A percentile compares a stretch with the other conserved stretches of the same genome.
phyloP scores from a whole-genome alignment of 2,797 vertebrate species.

The Malurus splendens region DNA sequence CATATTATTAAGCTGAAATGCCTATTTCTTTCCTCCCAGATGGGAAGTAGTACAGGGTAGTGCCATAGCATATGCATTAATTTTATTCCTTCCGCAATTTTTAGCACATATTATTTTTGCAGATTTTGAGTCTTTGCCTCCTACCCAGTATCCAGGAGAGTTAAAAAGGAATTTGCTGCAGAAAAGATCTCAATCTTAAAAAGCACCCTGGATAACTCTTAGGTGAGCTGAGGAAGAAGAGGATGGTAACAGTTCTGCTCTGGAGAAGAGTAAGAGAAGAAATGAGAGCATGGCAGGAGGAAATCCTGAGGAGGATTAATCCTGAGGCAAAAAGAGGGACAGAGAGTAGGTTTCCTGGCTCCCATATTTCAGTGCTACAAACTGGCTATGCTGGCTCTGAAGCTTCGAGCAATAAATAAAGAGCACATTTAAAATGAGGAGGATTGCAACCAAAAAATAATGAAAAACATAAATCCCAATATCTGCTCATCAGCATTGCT shows the following conservation, averaged over 20 bases:
- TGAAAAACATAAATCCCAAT: neutral
- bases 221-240: neutral
- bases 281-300: neutral
- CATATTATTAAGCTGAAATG: constrained; percentile 52
- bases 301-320: neutral
- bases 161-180: constrained; percentile 10
- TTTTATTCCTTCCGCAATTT: constrained; percentile 49
- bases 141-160: constrained; percentile 18
- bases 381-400: neutral
- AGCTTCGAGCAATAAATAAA: neutral
- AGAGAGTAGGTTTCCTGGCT: neutral
- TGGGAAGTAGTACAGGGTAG: constrained; percentile 33
- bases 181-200: neutral
- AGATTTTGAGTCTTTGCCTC: constrained; percentile 31
- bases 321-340: neutral
- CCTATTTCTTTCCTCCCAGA: constrained; percentile 49
- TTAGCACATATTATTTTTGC: constrained; percentile 41
- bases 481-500: neutral
- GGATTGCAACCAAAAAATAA: neutral
- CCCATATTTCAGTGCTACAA: neutral
- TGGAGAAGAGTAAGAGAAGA: neutral
- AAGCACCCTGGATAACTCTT: neutral
- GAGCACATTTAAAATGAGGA: neutral
- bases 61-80: constrained; percentile 42
- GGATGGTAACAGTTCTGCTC: neutral